phyloP scores from a whole-genome alignment of 1,140 invertebrate genomes.

The Megathymus violae region DNA sequence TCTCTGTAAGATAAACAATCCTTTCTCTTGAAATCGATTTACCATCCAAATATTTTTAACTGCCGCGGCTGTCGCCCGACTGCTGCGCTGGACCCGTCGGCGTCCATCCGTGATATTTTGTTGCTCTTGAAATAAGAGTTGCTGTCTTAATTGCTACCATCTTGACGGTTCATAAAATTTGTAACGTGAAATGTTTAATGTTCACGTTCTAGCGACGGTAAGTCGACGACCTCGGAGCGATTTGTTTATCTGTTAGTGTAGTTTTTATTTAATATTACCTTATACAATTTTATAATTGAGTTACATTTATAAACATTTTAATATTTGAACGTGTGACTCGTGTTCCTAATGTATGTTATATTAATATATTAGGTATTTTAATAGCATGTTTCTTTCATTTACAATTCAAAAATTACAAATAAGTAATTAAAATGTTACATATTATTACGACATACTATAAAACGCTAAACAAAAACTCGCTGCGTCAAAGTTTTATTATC shows the following conservation, averaged over 20 bases:
- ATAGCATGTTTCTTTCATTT: too few species aligned
- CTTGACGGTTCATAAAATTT: constrained; percentile 77
- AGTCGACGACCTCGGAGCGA: constrained; percentile 55
- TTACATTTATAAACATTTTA: not conserved
- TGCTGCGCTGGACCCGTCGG: constrained; percentile 42
- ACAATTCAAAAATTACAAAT: too few species aligned
- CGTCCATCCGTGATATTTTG: constrained; percentile 61
- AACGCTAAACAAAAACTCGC: too few species aligned
- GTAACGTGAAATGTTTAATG: constrained; percentile 58
- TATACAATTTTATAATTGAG: constrained; percentile 24
- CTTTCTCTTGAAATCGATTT: constrained; percentile 25
- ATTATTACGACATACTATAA: too few species aligned
- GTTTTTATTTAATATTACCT: constrained; percentile 32
- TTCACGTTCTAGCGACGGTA: constrained; percentile 59
- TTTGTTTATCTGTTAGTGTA: constrained; percentile 33
- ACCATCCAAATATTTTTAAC: constrained; percentile 41
- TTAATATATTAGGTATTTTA: too few species aligned
- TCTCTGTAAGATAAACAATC: not conserved
- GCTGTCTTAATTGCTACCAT: constrained; percentile 62
- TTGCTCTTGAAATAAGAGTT: constrained; percentile 52
- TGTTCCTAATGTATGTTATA: too few species aligned
- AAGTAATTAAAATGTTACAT: too few species aligned
- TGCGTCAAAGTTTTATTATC: too few species aligned
- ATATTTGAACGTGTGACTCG: not conserved
- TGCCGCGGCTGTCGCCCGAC: too few species aligned